Evolutionary conservation across 2,888 invertebrate species (phyloP).

Genomic region (Nezara viridula): DNA sequence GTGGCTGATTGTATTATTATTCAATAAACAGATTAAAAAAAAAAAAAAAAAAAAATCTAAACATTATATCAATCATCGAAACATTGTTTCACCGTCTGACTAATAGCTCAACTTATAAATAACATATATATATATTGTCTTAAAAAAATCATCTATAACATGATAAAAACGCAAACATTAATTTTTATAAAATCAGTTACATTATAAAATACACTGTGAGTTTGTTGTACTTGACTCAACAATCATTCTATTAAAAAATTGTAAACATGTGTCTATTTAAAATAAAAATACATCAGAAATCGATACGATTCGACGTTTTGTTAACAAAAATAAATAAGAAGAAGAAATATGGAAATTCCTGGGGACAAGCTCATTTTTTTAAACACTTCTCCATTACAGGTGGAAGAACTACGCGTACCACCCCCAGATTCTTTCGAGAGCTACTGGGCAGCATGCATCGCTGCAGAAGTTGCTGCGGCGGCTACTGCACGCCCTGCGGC

Average conservation of each 20-base stretch:
- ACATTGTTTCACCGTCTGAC: no score
- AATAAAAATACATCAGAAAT: not conserved
- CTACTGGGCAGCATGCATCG: conserved; percentile 63
- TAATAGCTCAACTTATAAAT: no score
- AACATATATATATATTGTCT: no score
- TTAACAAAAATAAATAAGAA: no score
- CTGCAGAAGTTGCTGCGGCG: conserved; percentile 48
- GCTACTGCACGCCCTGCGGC: conserved; percentile 70
- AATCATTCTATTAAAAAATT: not conserved
- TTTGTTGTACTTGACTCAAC: not conserved
- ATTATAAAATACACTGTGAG: not conserved
- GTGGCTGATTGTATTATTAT: no score
- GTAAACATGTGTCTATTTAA: not conserved
- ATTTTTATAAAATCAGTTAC: not conserved
- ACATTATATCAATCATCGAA: no score
- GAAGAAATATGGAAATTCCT: not conserved
- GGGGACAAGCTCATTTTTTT: not conserved
- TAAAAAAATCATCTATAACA: no score
- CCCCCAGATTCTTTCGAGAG: conserved; percentile 60
- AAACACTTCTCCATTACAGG: not conserved
- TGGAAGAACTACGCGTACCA: conserved; percentile 60
- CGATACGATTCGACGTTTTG: not conserved
- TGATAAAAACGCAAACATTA: no score
- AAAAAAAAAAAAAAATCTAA: no score
- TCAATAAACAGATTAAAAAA: no score